Base-by-base conservation (phyloP, 2,888 invertebrate genomes). In the Cataglyphis cursor region DNA sequence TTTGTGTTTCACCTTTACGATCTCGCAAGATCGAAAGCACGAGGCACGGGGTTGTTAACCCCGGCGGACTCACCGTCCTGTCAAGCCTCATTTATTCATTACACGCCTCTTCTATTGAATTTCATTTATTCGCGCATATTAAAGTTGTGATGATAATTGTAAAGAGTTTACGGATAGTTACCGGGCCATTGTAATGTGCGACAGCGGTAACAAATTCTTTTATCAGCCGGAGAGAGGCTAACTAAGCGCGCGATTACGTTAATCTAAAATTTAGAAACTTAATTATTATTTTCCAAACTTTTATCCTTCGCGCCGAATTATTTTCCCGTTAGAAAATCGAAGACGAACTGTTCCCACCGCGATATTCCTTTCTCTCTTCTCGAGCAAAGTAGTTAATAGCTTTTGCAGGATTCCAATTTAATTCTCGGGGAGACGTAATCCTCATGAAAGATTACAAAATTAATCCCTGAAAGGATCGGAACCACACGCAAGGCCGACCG, bases 1-100 rank as follows among this genome's bases (percentile, higher is more conserved):
- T 88, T 74, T 81, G 62, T 73, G n/a, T 8, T 18, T 64, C 62
- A 64, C 75, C 78, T 76, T 78, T 66, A 51, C 73, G 21, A 31
- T 62, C 44, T 62, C 44, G 65, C 48, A 70, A 75, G 44, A 59
- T 74, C 48, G 24, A 28, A 28, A 28, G 24, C 24, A 38, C 31
- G 18, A 81, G 57, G 31, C 28, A 59, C 59, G 31, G 18, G 70
- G 78, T 59, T 74, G 62, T 62, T 74, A 68, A 74, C 76, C 72
- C 62, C 61, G n/a, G 38, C 31, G 61, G 15, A 10, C 76, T 76
- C n/a, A n/a, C 54, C 35, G 44, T 2, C 24, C 18, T 8, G 18
- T 57, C 21, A 15, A 59, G 70, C 44, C 59, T 59, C 44, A 8
- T 70, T 38, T 54, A 44, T 78, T 70, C 24, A 21, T 31, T 28